Conservation (phyloP, 92 coral and sea anemone genomes). For the Parazoanthus swiftii region DNA sequence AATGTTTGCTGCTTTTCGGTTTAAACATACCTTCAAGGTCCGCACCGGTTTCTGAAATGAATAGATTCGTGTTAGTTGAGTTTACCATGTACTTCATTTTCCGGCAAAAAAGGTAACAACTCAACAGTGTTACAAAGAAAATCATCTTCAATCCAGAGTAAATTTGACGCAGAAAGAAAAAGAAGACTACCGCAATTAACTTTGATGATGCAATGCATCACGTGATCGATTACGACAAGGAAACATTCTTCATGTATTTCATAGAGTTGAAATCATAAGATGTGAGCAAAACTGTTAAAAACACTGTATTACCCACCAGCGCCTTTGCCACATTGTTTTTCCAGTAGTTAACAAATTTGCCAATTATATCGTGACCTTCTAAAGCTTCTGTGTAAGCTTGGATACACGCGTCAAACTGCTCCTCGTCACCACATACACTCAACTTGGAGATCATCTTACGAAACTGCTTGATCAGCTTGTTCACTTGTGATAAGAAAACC, state of each 20-base stretch:
- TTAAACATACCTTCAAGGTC: constrained; percentile 8
- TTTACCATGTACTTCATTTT: background rate
- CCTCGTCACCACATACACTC: background rate
- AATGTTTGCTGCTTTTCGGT: background rate
- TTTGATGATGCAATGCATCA: too few relatives aligned
- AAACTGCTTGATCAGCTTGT: constrained; percentile 12
- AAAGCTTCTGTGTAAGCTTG: constrained; percentile 23
- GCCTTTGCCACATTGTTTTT: background rate
- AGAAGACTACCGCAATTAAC: too few relatives aligned
- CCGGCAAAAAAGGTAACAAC: background rate
- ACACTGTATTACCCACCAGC: background rate
- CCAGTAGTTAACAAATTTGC: constrained; percentile 33
- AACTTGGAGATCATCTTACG: constrained; percentile 19
- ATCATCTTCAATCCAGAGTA: too few relatives aligned
- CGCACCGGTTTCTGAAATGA: background rate
- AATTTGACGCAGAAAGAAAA: too few relatives aligned
- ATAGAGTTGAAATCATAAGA: too few relatives aligned
- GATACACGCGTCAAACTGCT: constrained; percentile 15
- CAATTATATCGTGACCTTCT: constrained; percentile 9
- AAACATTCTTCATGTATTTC: background rate
- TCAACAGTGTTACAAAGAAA: background rate
- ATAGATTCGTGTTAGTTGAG: background rate
- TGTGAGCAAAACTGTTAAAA: background rate
- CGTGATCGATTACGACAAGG: background rate
- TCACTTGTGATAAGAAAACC: background rate